Percentiles rank a stretch among this genome's conserved stretches.
phyloP scores from a whole-genome alignment of 2,797 vertebrate species.

The Hemibagrus guttatus region DNA sequence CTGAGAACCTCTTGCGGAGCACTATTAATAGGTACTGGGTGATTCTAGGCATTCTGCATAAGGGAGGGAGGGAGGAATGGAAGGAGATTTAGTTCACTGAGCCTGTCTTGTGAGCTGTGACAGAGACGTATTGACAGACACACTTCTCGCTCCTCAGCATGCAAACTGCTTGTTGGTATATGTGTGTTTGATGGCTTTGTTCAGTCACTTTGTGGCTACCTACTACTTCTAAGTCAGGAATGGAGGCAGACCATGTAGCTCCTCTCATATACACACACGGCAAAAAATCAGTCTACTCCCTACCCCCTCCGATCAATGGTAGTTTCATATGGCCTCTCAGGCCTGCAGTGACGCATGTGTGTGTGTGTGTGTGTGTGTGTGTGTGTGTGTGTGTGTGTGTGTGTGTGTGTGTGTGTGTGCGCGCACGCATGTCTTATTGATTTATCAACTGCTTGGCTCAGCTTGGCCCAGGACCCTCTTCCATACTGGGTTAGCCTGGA shows the following conservation, averaged over 20 bases:
- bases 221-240: slow-evolving; percentile 46
- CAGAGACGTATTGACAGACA: slow-evolving; percentile 69
- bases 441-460: slow-evolving; percentile 75
- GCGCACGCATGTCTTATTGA: slow-evolving; percentile 74
- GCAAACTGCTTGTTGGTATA: slow-evolving; percentile 33
- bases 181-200: slow-evolving; percentile 41
- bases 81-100: slow-evolving; percentile 34
- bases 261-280: slow-evolving; percentile 53
- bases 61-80: slow-evolving; percentile 44
- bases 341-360: slow-evolving; percentile 75
- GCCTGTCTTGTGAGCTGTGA: slow-evolving; percentile 69
- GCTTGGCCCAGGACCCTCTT: slow-evolving; percentile 61
- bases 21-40: slow-evolving; percentile 47
- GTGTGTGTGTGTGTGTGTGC: slow-evolving; percentile 20
- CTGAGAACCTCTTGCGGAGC: slow-evolving; percentile 25
- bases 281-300: slow-evolving; percentile 49
- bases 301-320: slow-evolving; percentile 76
- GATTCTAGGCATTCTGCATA: slow-evolving; percentile 34
- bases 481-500: slow-evolving; percentile 73
- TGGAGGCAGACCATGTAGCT: slow-evolving; percentile 51
- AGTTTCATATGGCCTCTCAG: slow-evolving; percentile 83
- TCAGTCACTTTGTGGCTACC: slow-evolving; percentile 43
- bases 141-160: slow-evolving; percentile 61
- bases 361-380: slow-evolving; percentile 17
- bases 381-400: slow-evolving; percentile 17